Base-by-base conservation (phyloP, 2,113 vertebrate species). In the Cavia aperea region DNA sequence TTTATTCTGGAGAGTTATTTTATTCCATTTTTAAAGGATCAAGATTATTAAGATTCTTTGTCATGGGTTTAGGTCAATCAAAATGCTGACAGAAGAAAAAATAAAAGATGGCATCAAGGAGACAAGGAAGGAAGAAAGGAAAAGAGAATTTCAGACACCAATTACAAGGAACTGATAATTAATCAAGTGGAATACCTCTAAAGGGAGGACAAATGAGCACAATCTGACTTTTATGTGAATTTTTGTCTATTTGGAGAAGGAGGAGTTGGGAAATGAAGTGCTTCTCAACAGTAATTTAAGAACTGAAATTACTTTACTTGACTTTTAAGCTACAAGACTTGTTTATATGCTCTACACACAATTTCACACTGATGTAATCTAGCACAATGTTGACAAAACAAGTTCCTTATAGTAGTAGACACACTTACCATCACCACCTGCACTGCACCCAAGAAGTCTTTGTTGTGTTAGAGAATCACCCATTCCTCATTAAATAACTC, bases 271-370 rank as follows among this genome's bases (percentile, higher is more conserved):
- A 97, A 98, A 98, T 97, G 94, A 97, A 98, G 96, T 97, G 97
- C 95, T 97, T 98, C 97, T 97, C 96, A 96, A 97, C 96, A 97
- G 95, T 51, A 97, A 97, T 97, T 98, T 97, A 98, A 97, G 98
- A 98, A 98, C 97, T 97, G 96, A 98, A 98, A 98, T 98, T 97
- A 98, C 98, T 98, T 98, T 97, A 97, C 95, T 97, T 98, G 97
- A 97, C 96, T 98, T 97, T 95, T 90, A 96, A 96, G 94, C 94
- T 96, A 84, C 58, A 63, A 92, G 95, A 94, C 88, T 96, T 93
- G 82, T 82, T 83, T 96, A 94, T 95, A 54, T 75, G 93, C 88
- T 95, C 56, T 86, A 97, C 82, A 96, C 94, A 93, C 89, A 94
- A 89, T 97, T 97, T 95, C 94, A 96, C 94, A 96, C 94, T 96